Conservation (phyloP, 1,140 invertebrate genomes). For the Bilobella aurantiaca region DNA sequence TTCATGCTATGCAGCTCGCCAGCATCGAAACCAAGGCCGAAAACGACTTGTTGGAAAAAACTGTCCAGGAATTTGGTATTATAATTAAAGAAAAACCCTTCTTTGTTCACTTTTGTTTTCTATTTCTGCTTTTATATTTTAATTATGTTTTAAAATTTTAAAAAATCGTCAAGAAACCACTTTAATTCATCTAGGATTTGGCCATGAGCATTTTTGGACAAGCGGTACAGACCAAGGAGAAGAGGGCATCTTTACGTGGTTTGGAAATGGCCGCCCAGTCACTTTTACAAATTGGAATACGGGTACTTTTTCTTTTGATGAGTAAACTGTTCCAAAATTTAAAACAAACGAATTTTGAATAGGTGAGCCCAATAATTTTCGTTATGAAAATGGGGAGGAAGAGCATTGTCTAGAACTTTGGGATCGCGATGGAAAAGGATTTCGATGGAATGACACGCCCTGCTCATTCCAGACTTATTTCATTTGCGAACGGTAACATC, state of each 20-base stretch:
- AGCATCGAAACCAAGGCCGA: slow-evolving; percentile 79
- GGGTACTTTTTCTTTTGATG: slow-evolving; percentile 36
- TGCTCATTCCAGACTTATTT: slow-evolving; percentile 86
- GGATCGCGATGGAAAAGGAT: slow-evolving; percentile 79
- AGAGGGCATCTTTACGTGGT: slow-evolving; percentile 83
- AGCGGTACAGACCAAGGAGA: slow-evolving; percentile 81
- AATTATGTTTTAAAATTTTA: slow-evolving; percentile 11
- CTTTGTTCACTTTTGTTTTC: no score
- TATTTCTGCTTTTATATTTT: no score
- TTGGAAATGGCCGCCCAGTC: slow-evolving; percentile 74
- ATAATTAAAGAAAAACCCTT: not conserved
- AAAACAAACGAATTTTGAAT: not conserved
- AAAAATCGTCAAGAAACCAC: no score
- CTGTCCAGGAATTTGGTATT: slow-evolving; percentile 66
- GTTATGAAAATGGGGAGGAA: slow-evolving; percentile 83
- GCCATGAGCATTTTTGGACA: slow-evolving; percentile 84
- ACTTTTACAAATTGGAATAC: slow-evolving; percentile 88
- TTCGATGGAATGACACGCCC: slow-evolving; percentile 86
- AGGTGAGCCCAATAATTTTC: slow-evolving; percentile 76
- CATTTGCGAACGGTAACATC: slow-evolving; percentile 56
- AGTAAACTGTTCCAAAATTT: not conserved
- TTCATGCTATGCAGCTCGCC: slow-evolving; percentile 81
- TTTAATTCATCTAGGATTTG: slow-evolving; percentile 67
- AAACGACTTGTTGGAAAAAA: slow-evolving; percentile 72
- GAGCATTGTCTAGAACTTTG: slow-evolving; percentile 81